Conservation (phyloP, 2,113 vertebrate species). For the Oncorhynchus mykiss region DNA sequence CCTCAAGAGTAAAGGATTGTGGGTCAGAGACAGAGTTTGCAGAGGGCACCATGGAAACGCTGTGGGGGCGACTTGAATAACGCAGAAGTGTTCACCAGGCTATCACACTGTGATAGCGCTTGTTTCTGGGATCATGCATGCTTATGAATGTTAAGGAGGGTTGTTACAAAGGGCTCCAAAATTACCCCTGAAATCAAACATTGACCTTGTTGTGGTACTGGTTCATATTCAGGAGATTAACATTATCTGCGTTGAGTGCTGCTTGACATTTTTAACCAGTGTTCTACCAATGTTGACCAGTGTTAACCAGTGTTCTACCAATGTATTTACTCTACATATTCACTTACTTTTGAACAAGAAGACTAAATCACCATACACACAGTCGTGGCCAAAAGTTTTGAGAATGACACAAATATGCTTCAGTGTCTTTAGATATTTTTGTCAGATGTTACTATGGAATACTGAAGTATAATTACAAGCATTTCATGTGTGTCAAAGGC, state of each 20-base stretch:
- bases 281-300: background rate
- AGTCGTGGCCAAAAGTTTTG: no score
- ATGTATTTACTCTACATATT: background rate
- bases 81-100: conserved; percentile 52
- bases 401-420: no score
- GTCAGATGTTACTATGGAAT: no score
- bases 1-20: conserved; percentile 59
- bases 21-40: conserved; percentile 69
- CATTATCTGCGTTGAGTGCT: conserved; percentile 36
- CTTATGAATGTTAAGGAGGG: conserved; percentile 70
- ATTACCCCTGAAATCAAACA: conserved; percentile 69
- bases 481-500: no score
- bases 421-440: no score
- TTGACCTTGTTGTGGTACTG: conserved; percentile 51
- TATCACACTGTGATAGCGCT: conserved; percentile 60
- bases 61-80: conserved; percentile 41
- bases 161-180: conserved; percentile 54
- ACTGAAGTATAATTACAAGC: no score
- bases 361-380: background rate
- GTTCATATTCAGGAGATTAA: conserved; percentile 49
- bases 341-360: background rate
- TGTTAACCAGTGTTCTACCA: background rate
- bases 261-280: background rate
- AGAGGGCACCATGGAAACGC: conserved; percentile 38
- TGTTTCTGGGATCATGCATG: conserved; percentile 63